Conservation (phyloP, 2,113 vertebrate species). For the Poicephalus gulielmi region DNA sequence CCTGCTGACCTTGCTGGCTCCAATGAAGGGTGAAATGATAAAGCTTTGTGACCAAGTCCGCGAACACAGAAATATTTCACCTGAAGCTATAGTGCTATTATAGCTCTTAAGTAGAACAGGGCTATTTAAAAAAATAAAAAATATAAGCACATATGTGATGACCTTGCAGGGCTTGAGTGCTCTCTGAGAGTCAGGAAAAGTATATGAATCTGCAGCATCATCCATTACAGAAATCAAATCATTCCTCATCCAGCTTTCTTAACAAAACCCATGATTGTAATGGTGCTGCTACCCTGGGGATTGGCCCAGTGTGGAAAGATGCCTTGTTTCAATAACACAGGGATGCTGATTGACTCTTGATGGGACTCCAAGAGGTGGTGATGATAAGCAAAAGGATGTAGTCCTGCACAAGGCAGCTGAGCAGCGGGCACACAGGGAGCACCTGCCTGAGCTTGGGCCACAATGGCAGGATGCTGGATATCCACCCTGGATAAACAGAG, state of each 20-base stretch:
- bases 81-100: conserved; percentile 56
- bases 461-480: not conserved
- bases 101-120: conserved; percentile 57
- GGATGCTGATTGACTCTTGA: not conserved
- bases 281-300: not conserved
- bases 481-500: not conserved
- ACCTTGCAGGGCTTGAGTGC: conserved; percentile 71
- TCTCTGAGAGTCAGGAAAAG: conserved; percentile 19
- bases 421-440: accelerated
- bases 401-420: not conserved
- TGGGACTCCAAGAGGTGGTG: not conserved
- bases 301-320: not conserved
- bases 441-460: not conserved
- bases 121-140: conserved; percentile 66
- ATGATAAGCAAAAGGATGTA: not conserved
- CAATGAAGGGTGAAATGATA: conserved; percentile 84
- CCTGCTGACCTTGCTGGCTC: conserved; percentile 81
- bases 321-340: not conserved
- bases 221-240: conserved; percentile 25
- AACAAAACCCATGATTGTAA: not conserved
- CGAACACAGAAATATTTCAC: conserved; percentile 82
- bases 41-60: conserved; percentile 78
- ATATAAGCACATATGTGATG: conserved; percentile 31
- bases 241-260: not conserved
- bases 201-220: not conserved